These are phyloP conservation scores for Chrysomela aeneicollis DNA, from an alignment of 2,888 invertebrate species.

Conservation along the genomic window DNA sequence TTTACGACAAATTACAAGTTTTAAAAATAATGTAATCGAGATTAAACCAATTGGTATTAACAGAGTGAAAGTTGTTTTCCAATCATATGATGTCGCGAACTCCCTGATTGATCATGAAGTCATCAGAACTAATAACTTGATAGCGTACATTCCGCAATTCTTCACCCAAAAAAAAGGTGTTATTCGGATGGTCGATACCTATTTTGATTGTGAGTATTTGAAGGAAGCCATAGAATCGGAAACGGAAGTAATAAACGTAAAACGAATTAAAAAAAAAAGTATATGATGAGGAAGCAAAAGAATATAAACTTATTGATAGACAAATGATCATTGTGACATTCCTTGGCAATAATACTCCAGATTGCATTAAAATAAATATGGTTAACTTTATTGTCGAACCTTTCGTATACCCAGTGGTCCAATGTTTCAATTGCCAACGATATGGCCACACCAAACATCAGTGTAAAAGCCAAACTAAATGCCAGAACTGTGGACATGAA, in stretches of 20 bases:
- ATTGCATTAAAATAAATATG: constrained; percentile 16
- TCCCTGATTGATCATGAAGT: constrained; percentile 1
- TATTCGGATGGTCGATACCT: neutral
- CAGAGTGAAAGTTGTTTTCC: constrained; percentile 14
- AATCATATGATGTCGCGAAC: constrained; percentile 6
- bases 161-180: constrained; percentile 18
- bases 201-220: too few relatives aligned
- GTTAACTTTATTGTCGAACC: constrained; percentile 12
- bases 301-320: neutral
- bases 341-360: constrained; percentile 6
- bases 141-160: constrained; percentile 16
- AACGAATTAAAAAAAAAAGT: constrained; percentile 15
- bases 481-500: neutral
- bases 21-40: constrained; percentile 6
- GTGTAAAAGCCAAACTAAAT: constrained; percentile 4
- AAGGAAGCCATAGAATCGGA: neutral
- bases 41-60: constrained; percentile 2
- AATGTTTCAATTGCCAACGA: constrained; percentile 15
- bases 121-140: constrained; percentile 9
- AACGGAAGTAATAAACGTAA: neutral
- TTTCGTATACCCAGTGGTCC: constrained; percentile 9
- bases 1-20: neutral
- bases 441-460: constrained; percentile 14
- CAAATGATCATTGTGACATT: constrained; percentile 5
- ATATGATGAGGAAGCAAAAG: neutral